These are phyloP conservation scores for Octodon degus DNA, from an alignment of 2,113 vertebrate species.

Conservation along the genomic window DNA sequence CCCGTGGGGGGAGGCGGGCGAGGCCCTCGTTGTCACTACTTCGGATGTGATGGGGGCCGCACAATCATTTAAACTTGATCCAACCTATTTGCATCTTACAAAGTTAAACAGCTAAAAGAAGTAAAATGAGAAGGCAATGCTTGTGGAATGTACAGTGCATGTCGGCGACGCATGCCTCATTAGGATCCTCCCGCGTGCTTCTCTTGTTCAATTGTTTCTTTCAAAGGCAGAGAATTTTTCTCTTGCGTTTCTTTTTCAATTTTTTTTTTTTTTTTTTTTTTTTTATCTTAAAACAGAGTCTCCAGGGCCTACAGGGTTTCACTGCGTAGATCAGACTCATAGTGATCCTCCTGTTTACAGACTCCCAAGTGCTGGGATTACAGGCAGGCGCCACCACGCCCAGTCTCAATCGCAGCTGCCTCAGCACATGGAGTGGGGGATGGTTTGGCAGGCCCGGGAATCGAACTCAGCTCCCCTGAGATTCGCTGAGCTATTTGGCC, in stretches of 20 bases:
- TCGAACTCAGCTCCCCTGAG: too few species aligned
- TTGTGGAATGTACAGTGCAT: conserved; percentile 95
- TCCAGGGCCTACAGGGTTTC: too few species aligned
- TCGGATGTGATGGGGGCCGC: conserved; percentile 88
- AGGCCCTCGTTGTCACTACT: conserved; percentile 89
- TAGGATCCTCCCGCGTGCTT: conserved; percentile 91
- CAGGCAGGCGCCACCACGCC: too few species aligned
- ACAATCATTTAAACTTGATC: conserved; percentile 91
- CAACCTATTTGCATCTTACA: conserved; percentile 93
- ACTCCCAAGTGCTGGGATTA: too few species aligned
- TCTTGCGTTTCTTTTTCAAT: conserved; percentile 90
- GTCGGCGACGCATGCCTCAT: conserved; percentile 86
- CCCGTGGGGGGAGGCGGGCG: conserved; percentile 68
- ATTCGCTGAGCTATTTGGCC: too few species aligned
- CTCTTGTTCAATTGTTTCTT: conserved; percentile 98
- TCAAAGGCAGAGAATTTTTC: conserved; percentile 95
- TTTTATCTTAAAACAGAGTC: too few species aligned
- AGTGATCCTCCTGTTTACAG: too few species aligned
- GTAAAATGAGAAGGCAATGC: conserved; percentile 98
- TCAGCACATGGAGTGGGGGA: too few species aligned
- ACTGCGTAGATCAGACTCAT: too few species aligned
- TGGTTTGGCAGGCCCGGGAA: too few species aligned
- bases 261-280: too few species aligned
- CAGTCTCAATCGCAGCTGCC: too few species aligned
- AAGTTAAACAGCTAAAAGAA: conserved; percentile 95